These are phyloP conservation scores for Dromius quadrimaculatus DNA, from an alignment of 2,888 invertebrate species.

Conservation along the genomic window DNA sequence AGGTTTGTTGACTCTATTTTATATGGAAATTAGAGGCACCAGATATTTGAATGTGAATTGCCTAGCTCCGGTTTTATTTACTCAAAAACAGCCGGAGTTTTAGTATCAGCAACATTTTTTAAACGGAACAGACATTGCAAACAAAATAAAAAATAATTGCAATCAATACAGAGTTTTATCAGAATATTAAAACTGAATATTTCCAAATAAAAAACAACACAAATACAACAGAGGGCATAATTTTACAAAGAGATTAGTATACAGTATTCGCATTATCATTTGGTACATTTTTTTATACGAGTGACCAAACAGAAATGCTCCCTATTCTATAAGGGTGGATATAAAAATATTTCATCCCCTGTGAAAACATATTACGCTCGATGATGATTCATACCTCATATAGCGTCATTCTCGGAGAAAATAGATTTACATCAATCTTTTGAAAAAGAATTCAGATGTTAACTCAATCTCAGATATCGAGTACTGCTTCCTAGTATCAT, in stretches of 20 bases:
- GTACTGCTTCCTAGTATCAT: too few species aligned
- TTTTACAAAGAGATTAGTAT: too few species aligned
- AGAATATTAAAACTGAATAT: too few species aligned
- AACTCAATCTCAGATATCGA: too few species aligned
- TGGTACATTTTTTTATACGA: too few species aligned
- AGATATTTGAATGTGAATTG: slow-evolving; percentile 18
- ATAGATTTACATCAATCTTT: neutral
- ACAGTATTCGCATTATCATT: too few species aligned
- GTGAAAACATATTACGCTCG: neutral
- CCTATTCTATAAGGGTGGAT: neutral
- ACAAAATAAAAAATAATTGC: slow-evolving; percentile 12
- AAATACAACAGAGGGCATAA: too few species aligned
- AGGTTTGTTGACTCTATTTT: slow-evolving; percentile 1
- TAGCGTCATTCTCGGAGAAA: neutral
- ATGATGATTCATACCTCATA: neutral
- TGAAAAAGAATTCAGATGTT: too few species aligned
- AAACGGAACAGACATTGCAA: slow-evolving; percentile 6
- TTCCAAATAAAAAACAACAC: too few species aligned
- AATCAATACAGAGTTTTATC: too few species aligned
- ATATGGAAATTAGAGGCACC: slow-evolving; percentile 29
- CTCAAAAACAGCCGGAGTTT: slow-evolving; percentile 15
- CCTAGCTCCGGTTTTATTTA: slow-evolving; percentile 17
- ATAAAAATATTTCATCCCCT: neutral
- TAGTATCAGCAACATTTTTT: slow-evolving; percentile 8
- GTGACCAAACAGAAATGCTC: neutral